Evolutionary conservation across 2,888 invertebrate species (phyloP).

Genomic region (Cyclophora albipunctata): DNA sequence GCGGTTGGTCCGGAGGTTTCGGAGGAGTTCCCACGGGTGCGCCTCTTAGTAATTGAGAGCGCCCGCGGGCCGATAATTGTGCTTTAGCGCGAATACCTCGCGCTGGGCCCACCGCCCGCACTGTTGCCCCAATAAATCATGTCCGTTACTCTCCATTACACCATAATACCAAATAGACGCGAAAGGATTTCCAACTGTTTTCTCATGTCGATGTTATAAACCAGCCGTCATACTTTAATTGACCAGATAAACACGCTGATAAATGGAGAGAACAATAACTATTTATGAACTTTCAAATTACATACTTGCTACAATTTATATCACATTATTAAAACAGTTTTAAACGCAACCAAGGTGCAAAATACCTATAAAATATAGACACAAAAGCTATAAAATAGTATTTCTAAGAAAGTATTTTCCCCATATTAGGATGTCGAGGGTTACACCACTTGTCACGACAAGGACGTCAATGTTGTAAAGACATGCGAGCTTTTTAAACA

Average conservation of each 20-base stretch:
- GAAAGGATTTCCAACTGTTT: slow-evolving; percentile 35
- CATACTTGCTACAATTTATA: too few relatives aligned
- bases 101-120: slow-evolving; percentile 31
- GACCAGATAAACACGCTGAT: slow-evolving; percentile 8
- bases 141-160: slow-evolving; percentile 73
- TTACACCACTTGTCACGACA: slow-evolving; percentile 64
- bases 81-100: slow-evolving; percentile 54
- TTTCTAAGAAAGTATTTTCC: slow-evolving; percentile 27
- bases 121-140: slow-evolving; percentile 60
- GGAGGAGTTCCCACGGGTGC: slow-evolving; percentile 68
- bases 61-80: slow-evolving; percentile 74
- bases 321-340: too few relatives aligned
- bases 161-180: slow-evolving; percentile 71
- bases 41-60: slow-evolving; percentile 73
- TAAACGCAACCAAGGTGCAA: background rate
- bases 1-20: slow-evolving; percentile 50
- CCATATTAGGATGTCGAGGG: slow-evolving; percentile 50
- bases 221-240: slow-evolving; percentile 22
- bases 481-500: slow-evolving; percentile 71
- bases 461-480: slow-evolving; percentile 59
- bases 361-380: slow-evolving; percentile 1
- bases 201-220: slow-evolving; percentile 9
- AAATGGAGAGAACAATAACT: slow-evolving; percentile 3
- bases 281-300: too few relatives aligned
- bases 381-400: slow-evolving; percentile 14